Conservation (phyloP, 2,797 vertebrate species). For the Oreochromis mossambicus region DNA sequence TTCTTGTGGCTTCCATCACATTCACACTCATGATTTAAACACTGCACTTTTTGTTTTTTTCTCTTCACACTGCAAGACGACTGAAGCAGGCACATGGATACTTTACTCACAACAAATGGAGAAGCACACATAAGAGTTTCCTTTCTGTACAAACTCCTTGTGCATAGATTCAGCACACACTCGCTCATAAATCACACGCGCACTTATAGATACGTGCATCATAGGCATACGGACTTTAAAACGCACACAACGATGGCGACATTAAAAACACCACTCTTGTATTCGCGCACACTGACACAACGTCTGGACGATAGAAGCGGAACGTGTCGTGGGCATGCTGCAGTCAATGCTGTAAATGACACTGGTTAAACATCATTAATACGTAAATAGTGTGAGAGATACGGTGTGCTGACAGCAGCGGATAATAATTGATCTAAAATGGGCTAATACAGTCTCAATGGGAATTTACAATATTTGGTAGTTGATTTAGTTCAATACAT, state of each 20-base stretch:
- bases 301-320: constrained; percentile 43
- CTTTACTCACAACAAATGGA: constrained; percentile 42
- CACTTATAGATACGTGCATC: constrained; percentile 17
- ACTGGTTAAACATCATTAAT: constrained; percentile 51
- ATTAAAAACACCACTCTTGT: constrained; percentile 36
- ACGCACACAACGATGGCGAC: constrained; percentile 29
- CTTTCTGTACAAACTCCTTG: constrained; percentile 48
- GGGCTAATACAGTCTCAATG: constrained; percentile 33
- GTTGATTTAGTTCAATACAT: constrained; percentile 59
- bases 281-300: constrained; percentile 38
- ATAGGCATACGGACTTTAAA: neutral
- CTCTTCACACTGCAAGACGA: constrained; percentile 45
- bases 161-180: constrained; percentile 45
- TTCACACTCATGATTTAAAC: constrained; percentile 47
- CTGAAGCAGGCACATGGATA: constrained; percentile 64
- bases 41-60: constrained; percentile 21
- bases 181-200: neutral
- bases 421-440: constrained; percentile 26
- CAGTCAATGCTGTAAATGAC: constrained; percentile 46
- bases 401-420: constrained; percentile 25
- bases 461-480: constrained; percentile 57
- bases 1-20: constrained; percentile 51
- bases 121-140: constrained; percentile 25
- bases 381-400: constrained; percentile 50
- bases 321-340: constrained; percentile 62